Conservation (phyloP, 2,113 vertebrate species). For the Callaeas wilsoni region DNA sequence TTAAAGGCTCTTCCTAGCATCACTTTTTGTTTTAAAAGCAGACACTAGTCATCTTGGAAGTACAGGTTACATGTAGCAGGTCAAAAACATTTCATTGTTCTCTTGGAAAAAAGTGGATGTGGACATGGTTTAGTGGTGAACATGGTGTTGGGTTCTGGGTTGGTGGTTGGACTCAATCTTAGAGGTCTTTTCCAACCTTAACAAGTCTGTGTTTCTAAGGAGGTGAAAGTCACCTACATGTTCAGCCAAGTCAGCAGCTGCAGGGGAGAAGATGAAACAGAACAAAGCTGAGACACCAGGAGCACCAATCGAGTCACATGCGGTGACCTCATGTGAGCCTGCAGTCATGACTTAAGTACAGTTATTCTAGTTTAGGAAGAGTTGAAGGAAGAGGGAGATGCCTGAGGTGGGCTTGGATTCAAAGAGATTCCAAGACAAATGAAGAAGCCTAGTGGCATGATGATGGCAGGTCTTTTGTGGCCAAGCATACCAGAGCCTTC, state of each 20-base stretch:
- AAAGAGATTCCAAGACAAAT: not conserved
- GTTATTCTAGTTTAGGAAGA: not conserved
- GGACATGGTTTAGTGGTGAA: not conserved
- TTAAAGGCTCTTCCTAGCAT: not conserved
- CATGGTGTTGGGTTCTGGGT: too few relatives aligned
- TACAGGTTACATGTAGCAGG: not conserved
- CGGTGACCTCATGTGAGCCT: not conserved
- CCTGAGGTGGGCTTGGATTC: not conserved
- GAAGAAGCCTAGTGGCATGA: not conserved
- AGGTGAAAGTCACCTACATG: not conserved
- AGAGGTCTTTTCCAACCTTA: not conserved
- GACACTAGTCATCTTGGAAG: not conserved
- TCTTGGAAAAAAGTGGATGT: not conserved
- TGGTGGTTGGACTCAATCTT: not conserved
- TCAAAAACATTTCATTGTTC: not conserved
- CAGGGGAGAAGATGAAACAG: not conserved
- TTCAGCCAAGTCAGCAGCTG: not conserved
- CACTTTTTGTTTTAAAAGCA: not conserved
- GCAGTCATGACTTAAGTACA: not conserved
- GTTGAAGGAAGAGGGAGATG: not conserved
- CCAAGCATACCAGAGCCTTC: not conserved
- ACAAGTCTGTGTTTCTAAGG: not conserved
- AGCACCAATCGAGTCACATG: not conserved
- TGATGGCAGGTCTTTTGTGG: fast-evolving
- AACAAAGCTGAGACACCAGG: not conserved